A percentile compares a stretch with the other conserved stretches of the same genome.
phyloP scores from a whole-genome alignment of 2,888 invertebrate genomes.

The Meloe dianella region DNA sequence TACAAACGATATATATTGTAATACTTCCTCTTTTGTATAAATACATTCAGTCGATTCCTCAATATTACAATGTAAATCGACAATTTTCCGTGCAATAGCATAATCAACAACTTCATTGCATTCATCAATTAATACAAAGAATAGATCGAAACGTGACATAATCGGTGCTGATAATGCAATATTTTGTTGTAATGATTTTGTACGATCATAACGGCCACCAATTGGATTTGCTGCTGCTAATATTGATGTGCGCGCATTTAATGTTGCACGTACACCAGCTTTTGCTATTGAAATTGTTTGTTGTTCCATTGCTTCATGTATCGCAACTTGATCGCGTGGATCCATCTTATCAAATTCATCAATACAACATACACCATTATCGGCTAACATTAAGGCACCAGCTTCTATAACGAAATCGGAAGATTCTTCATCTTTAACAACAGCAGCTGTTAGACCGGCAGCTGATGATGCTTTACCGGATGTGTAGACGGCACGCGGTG shows the following conservation, averaged over 20 bases:
- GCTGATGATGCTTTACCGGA: conserved; percentile 98
- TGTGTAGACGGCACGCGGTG: conserved; percentile 96
- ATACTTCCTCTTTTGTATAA: conserved; percentile 88
- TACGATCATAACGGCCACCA: conserved; percentile 88
- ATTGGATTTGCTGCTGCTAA: conserved; percentile 98
- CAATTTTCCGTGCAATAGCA: conserved; percentile 94
- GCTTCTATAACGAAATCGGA: conserved; percentile 99
- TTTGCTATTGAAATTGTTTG: conserved; percentile 99
- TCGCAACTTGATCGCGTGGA: conserved; percentile 92
- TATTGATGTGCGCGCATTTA: conserved; percentile 97
- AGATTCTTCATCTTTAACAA: conserved; percentile 96
- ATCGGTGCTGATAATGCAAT: conserved; percentile 93
- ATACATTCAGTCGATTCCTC: conserved; percentile 79
- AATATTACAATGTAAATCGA: conserved; percentile 90
- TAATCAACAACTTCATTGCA: conserved; percentile 95
- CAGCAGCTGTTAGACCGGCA: conserved; percentile 98
- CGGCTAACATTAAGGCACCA: conserved; percentile 99
- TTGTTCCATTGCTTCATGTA: conserved; percentile 99
- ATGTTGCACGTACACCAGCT: conserved; percentile 94
- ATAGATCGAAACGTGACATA: conserved; percentile 98
- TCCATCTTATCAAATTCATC: conserved; percentile 99
- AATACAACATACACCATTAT: conserved; percentile 98
- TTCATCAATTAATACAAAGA: conserved; percentile 98
- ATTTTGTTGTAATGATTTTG: conserved; percentile 93
- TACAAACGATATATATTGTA: conserved; percentile 96